phyloP scores from a whole-genome alignment of 2,113 vertebrate genomes.

The Odocoileus virginianus region DNA sequence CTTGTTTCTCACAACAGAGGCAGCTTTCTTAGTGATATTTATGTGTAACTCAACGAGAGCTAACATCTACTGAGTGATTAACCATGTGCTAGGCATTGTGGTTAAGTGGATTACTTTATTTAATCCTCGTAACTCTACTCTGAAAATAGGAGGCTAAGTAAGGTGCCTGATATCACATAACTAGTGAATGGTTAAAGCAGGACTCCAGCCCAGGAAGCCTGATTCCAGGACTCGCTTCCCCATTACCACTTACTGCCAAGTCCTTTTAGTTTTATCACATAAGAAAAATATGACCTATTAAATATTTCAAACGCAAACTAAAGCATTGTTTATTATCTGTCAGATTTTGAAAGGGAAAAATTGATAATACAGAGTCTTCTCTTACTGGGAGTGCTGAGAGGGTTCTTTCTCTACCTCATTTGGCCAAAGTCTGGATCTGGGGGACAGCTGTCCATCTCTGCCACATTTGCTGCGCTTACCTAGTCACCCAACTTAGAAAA shows the following conservation, averaged over 20 bases:
- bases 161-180: background rate
- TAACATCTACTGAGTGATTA: background rate
- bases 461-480: background rate
- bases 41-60: background rate
- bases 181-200: background rate
- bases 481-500: background rate
- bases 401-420: background rate
- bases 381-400: background rate
- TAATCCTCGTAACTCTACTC: background rate
- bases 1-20: background rate
- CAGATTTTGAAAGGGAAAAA: background rate
- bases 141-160: conserved; percentile 5
- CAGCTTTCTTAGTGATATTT: background rate
- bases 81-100: background rate
- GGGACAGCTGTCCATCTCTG: background rate
- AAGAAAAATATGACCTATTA: background rate
- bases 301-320: background rate
- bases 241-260: background rate
- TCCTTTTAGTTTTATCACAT: conserved; percentile 12
- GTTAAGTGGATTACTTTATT: conserved; percentile 16
- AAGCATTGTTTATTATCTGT: background rate
- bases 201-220: background rate
- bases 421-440: background rate
- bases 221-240: background rate
- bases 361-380: background rate